phyloP scores from a whole-genome alignment of 2,888 invertebrate genomes.

The Caenorhabditis panamensis region DNA sequence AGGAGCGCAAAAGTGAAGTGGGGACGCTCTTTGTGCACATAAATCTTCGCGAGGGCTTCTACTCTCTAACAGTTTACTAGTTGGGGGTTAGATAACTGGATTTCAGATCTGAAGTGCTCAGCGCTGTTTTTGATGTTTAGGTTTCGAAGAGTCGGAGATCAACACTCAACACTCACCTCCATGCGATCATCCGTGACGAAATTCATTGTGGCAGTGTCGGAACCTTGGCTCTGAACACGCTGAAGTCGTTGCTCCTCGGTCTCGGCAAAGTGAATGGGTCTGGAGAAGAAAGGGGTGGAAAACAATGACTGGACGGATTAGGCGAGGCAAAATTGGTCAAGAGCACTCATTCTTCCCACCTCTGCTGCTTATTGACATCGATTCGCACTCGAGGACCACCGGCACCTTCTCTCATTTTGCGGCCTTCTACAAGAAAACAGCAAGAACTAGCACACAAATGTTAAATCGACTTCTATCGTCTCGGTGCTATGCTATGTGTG shows the following conservation, averaged over 20 bases:
- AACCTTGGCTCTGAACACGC: slow-evolving; percentile 68
- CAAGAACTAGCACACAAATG: slow-evolving; percentile 31
- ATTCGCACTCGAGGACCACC: slow-evolving; percentile 43
- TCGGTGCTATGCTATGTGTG: slow-evolving; percentile 34
- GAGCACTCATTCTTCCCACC: slow-evolving; percentile 35
- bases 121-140: not conserved
- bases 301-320: slow-evolving; percentile 49
- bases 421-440: not conserved
- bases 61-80: slow-evolving; percentile 34
- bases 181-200: slow-evolving; percentile 79
- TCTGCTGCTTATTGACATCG: slow-evolving; percentile 44
- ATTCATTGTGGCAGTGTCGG: slow-evolving; percentile 79
- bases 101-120: slow-evolving; percentile 28
- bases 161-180: slow-evolving; percentile 61
- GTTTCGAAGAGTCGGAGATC: not conserved
- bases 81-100: slow-evolving; percentile 37
- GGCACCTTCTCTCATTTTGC: slow-evolving; percentile 42
- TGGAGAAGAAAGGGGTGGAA: slow-evolving; percentile 13
- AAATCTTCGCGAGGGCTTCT: slow-evolving; percentile 30
- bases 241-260: slow-evolving; percentile 47
- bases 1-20: slow-evolving; percentile 55
- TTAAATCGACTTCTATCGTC: slow-evolving; percentile 42
- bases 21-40: slow-evolving; percentile 51
- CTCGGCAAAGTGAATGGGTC: slow-evolving; percentile 27
- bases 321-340: slow-evolving; percentile 38